These are phyloP conservation scores for Drosophila anomalipes DNA, from an alignment of 2,888 invertebrate genomes.

Conservation along the genomic window DNA sequence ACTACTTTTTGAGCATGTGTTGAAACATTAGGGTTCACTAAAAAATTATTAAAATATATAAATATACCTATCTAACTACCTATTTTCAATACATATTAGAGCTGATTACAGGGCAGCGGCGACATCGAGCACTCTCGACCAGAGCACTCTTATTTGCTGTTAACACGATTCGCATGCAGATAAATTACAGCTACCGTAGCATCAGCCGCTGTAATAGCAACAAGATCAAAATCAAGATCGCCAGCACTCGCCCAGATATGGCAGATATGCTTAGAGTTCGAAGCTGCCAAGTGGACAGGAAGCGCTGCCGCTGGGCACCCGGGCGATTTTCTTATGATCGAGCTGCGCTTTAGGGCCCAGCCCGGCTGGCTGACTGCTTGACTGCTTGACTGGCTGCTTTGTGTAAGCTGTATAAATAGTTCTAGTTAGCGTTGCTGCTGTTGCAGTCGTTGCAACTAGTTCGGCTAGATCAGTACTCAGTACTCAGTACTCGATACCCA, in stretches of 20 bases:
- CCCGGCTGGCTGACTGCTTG: slow-evolving; percentile 19
- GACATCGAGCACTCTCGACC: neutral
- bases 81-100: no score
- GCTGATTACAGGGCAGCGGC: neutral
- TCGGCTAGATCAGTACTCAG: slow-evolving; percentile 47
- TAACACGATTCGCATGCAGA: slow-evolving; percentile 69
- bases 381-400: neutral
- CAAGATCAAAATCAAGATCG: slow-evolving; percentile 67
- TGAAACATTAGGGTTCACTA: neutral
- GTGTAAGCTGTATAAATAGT: slow-evolving; percentile 65
- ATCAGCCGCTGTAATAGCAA: slow-evolving; percentile 3
- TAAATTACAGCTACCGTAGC: slow-evolving; percentile 63
- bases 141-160: slow-evolving; percentile 38
- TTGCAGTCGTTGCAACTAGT: slow-evolving; percentile 76
- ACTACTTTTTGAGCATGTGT: neutral
- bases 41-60: neutral
- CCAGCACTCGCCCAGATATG: slow-evolving; percentile 41
- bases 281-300: slow-evolving; percentile 46
- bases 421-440: slow-evolving; percentile 52
- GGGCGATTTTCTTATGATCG: slow-evolving; percentile 62
- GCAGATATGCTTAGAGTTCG: slow-evolving; percentile 16
- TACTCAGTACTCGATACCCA: neutral
- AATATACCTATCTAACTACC: neutral
- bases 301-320: slow-evolving; percentile 61
- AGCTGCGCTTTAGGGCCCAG: slow-evolving; percentile 71